Base-by-base conservation (phyloP, 2,797 vertebrate genomes). In the Pseudochirops cupreus region DNA sequence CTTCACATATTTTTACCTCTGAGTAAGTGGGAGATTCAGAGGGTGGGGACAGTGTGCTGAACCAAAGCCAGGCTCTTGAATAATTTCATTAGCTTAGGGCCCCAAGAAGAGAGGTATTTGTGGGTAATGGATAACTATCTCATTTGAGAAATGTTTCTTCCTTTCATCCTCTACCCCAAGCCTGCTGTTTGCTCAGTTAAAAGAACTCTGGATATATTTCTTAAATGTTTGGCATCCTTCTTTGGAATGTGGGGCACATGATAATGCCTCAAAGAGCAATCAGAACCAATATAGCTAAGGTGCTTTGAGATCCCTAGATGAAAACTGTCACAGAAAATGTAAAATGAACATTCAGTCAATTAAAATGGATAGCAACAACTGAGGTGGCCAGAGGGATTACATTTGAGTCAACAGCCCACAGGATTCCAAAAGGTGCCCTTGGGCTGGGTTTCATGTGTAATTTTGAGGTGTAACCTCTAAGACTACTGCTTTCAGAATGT, bases 1-100 rank as follows among this genome's bases (percentile, higher is more conserved):
- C 95, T 46, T 13, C 7, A 55, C 4, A 57, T 92, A 33, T 82
- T 90, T 91, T 74, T 67, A 91, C 53, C 90, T 94, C 74, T 95
- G 62, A 54, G 74, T 46, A 24, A 87, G 46, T 14, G 93, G 91
- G 94, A 94, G 95, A 92, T 92, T 91, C 92, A 91, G 11, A 50
- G 92, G 56, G 21, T 24, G 90, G 67, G 92, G 92, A 94, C 53
- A 58, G 54, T 93, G 3, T 28, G 18, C 33, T 14, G 91, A 92
- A 87, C 56, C 96, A 57, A 95, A 96, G 96, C 94, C 93, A 91
- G 39, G 33, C 55, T 87, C 39, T 90, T 82, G 62, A 91, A 62
- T 62, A 53, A 94, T 93, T 59, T 91, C 39, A 46, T 55, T 56
- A 91, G 33, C 39, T 56, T 87, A 74, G 53, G 57, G 59, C 9